Percentiles rank a stretch among this genome's conserved stretches.
Conservation (phyloP, 2,113 vertebrate species). For the Channa maculata region DNA sequence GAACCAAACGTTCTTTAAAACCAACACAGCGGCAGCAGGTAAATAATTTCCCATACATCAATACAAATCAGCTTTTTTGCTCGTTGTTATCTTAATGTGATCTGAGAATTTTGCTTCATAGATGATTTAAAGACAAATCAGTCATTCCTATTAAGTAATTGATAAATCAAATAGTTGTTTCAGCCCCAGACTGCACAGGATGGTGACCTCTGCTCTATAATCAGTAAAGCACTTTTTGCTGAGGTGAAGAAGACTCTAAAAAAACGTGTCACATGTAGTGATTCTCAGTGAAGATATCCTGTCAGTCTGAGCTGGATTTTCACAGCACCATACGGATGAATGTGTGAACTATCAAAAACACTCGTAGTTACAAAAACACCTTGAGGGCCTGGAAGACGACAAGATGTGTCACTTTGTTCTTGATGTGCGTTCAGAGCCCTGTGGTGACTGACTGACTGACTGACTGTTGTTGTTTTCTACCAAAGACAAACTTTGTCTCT, state of each 20-base stretch:
- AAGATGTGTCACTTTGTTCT: constrained; percentile 64
- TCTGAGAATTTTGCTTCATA: too few relatives aligned
- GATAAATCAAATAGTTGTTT: neutral
- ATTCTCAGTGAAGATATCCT: constrained; percentile 39
- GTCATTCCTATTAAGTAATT: neutral
- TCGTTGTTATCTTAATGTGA: too few relatives aligned
- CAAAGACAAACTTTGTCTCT: constrained; percentile 50
- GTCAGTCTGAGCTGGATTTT: constrained; percentile 64
- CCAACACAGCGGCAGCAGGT: neutral
- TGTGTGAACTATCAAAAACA: constrained; percentile 54
- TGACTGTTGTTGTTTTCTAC: constrained; percentile 60
- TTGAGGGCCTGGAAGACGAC: constrained; percentile 52
- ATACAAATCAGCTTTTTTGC: too few relatives aligned
- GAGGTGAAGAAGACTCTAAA: constrained; percentile 25
- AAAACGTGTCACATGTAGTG: constrained; percentile 55
- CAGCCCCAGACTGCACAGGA: neutral
- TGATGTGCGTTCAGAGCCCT: constrained; percentile 59
- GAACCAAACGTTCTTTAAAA: neutral
- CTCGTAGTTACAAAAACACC: constrained; percentile 57
- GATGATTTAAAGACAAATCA: too few relatives aligned
- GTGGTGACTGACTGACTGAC: constrained; percentile 35
- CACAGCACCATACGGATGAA: constrained; percentile 33
- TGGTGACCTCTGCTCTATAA: too few relatives aligned
- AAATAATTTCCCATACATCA: too few relatives aligned
- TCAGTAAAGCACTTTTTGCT: neutral